A percentile compares a stretch with the other conserved stretches of the same genome.
Conservation (phyloP, 64 coral and sea anemone genomes). For the Actinia tenebrosa region DNA sequence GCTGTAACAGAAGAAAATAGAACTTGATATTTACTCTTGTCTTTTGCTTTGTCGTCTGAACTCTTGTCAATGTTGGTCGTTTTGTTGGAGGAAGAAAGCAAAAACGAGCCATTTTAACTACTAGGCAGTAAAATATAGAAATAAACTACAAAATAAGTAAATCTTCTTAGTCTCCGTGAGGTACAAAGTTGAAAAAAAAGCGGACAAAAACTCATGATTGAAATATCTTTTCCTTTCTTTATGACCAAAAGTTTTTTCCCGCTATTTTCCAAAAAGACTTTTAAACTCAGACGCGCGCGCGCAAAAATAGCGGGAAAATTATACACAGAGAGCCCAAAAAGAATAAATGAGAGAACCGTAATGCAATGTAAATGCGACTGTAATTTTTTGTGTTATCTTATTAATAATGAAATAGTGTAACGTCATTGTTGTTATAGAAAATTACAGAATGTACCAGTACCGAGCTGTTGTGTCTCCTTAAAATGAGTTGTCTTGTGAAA, state of each 20-base stretch:
- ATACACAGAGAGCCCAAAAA: neutral
- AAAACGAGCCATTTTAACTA: neutral
- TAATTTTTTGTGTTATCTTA: too few species aligned
- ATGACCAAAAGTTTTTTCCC: neutral
- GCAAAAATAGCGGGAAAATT: neutral
- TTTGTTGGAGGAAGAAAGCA: slow-evolving; percentile 23
- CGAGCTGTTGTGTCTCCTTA: too few species aligned
- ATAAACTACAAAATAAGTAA: neutral
- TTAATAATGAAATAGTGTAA: too few species aligned
- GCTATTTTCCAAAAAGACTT: neutral
- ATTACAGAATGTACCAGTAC: too few species aligned
- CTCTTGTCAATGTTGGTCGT: neutral
- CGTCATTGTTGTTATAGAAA: too few species aligned
- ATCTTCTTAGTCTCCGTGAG: neutral
- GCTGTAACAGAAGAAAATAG: neutral
- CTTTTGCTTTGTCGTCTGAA: neutral
- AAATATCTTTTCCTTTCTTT: neutral
- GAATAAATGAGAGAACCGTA: neutral
- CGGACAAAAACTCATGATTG: neutral
- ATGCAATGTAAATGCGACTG: too few species aligned
- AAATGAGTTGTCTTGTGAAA: too few species aligned
- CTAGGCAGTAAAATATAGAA: neutral
- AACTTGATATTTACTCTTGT: neutral
- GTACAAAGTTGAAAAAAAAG: neutral
- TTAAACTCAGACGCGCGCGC: neutral